Base-by-base conservation (phyloP, 2,888 invertebrate species). In the Rhabditoides inermis region DNA sequence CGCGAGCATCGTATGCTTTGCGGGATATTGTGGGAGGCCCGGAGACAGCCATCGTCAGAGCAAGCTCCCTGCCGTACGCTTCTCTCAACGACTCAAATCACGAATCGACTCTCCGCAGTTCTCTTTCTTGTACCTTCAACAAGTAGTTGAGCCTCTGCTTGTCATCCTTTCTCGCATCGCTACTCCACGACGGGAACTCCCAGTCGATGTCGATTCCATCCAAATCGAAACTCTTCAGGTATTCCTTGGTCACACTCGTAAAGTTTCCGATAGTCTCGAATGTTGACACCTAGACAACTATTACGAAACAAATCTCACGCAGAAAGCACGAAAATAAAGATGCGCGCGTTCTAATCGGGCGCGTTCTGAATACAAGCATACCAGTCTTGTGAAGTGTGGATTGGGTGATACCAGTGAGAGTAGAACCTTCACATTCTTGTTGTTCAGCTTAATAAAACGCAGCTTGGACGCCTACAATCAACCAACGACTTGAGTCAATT, bases 1-100 rank as follows among this genome's bases (percentile, higher is more conserved):
- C 84, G 22, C 83, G 81, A 12, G 90, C 83, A 76, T 88, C 85
- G 77, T 90, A 90, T 0, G 87, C 84, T 51, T 83, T 81, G 69
- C 85, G 84, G 0, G 87, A 83, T 52, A 90, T 85, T 0, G 84
- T 82, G 70, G 84, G 82, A 0, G 86, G 86, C 12, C 89, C 88
- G 0, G 86, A 88, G 0, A 86, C 65, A 1, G 73, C 71, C 1
- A 65, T 51, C 2, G 70, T 63, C 25, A 73, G 42, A 6, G 66
- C 45, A 10, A 63, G 48, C n/a, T 53, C 45, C 10, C 35, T 18
- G 39, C 59, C 54, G 47, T 68, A 69, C 3, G 15, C 28, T 20
- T 55, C 54, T 27, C 60, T 51, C 4, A 67, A 46, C 6, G 51
- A 65, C 69, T 69, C n/a, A n/a, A n/a, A n/a, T n/a, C n/a, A 15